These are phyloP conservation scores for Bilobella aurantiaca DNA, from an alignment of 1,140 invertebrate species.

Conservation along the genomic window DNA sequence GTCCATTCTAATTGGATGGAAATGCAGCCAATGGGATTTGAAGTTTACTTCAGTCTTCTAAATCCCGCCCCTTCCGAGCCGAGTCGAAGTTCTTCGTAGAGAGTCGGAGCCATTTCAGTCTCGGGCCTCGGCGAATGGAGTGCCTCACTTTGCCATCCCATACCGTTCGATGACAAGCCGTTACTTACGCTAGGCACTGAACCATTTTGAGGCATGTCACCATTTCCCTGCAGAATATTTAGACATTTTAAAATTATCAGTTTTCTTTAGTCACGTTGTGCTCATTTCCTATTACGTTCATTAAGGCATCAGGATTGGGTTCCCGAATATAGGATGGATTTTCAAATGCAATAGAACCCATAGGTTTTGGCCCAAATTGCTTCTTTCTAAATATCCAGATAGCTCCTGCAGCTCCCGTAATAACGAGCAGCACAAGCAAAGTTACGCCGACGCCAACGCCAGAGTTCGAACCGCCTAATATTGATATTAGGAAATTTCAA, in stretches of 20 bases:
- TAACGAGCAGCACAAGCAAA: constrained; percentile 37
- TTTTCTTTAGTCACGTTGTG: too few species aligned
- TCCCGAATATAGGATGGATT: constrained; percentile 72
- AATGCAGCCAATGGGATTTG: not conserved
- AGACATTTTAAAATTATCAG: not conserved
- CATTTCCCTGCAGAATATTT: constrained; percentile 16
- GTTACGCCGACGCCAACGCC: constrained; percentile 30
- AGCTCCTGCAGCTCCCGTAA: constrained; percentile 53
- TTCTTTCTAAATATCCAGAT: constrained; percentile 56
- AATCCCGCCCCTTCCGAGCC: constrained; percentile 66
- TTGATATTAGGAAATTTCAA: not conserved
- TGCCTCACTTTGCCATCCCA: constrained; percentile 47
- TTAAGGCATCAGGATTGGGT: constrained; percentile 53
- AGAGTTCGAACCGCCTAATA: constrained; percentile 10
- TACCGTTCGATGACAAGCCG: constrained; percentile 33
- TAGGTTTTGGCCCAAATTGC: constrained; percentile 45
- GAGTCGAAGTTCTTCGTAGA: constrained; percentile 66
- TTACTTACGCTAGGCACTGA: constrained; percentile 20
- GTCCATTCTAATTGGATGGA: not conserved
- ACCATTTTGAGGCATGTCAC: constrained; percentile 19
- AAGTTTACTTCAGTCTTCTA: constrained; percentile 50
- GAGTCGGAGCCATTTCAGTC: constrained; percentile 57
- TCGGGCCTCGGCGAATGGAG: constrained; percentile 43
- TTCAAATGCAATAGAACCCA: constrained; percentile 66
- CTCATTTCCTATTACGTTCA: too few species aligned